Conservation (phyloP, 1,140 invertebrate genomes). For the Drosophila sp. region DNA sequence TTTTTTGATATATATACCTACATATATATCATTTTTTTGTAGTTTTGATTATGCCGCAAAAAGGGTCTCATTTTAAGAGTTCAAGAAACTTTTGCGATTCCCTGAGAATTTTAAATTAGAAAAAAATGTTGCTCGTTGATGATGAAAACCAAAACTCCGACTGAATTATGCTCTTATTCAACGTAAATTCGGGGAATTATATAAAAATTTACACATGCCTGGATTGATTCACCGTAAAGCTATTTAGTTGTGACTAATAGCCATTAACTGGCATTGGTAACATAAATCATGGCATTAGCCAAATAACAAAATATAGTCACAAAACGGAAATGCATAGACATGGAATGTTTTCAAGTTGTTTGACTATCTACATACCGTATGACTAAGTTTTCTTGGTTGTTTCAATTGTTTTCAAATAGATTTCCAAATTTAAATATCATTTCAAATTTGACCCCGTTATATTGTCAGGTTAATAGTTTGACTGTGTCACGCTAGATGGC, state of each 20-base stretch:
- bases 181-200: constrained; percentile 8
- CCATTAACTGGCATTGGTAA: constrained; percentile 37
- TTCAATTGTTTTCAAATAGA: not conserved
- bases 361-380: not conserved
- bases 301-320: not conserved
- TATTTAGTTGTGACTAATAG: constrained; percentile 28
- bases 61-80: constrained; percentile 50
- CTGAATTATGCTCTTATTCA: constrained; percentile 44
- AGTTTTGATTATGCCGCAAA: constrained; percentile 35
- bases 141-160: constrained; percentile 33
- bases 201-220: constrained; percentile 18
- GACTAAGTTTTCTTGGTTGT: not conserved
- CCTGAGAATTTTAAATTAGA: constrained; percentile 61
- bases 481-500: not conserved
- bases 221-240: constrained; percentile 21
- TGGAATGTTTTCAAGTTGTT: not conserved
- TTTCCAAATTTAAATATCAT: not conserved
- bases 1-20: constrained; percentile 25
- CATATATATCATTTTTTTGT: constrained; percentile 7
- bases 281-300: constrained; percentile 54
- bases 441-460: not conserved
- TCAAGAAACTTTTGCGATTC: constrained; percentile 71
- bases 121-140: constrained; percentile 35
- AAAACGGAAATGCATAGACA: not conserved
- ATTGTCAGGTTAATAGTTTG: not conserved